phyloP scores from a whole-genome alignment of 2,888 invertebrate species.

The Acrocyrtus sp. region DNA sequence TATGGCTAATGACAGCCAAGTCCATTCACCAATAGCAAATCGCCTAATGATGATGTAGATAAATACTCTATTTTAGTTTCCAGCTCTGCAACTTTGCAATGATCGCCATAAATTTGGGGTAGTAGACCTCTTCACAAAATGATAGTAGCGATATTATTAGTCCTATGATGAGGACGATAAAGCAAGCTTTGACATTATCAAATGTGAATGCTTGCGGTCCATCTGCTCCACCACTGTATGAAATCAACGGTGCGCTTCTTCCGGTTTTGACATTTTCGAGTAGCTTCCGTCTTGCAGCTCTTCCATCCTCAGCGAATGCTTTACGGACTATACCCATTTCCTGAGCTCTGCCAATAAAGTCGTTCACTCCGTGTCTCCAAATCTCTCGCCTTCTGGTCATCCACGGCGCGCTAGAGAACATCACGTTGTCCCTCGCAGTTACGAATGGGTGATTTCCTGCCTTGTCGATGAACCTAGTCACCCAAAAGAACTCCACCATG shows the following conservation, averaged over 20 bases:
- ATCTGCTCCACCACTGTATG: background rate
- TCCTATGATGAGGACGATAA: no score
- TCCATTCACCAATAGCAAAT: no score
- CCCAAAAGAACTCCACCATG: slow-evolving; percentile 11
- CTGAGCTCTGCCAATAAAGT: background rate
- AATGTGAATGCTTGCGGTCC: background rate
- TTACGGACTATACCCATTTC: background rate
- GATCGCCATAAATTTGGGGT: no score
- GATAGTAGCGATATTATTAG: no score
- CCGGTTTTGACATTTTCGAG: background rate
- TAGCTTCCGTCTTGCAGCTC: background rate
- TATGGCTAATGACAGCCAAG: no score
- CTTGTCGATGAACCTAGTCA: slow-evolving; percentile 14
- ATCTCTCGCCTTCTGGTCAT: slow-evolving; percentile 17
- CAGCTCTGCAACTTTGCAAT: no score
- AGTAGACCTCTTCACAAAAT: no score
- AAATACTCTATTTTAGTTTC: no score
- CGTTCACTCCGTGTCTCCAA: background rate
- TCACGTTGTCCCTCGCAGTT: slow-evolving; percentile 3
- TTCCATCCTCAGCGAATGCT: background rate
- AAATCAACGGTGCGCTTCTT: background rate
- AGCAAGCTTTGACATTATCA: background rate
- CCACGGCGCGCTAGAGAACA: background rate
- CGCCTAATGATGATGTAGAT: no score
- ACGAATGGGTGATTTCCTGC: slow-evolving; percentile 17